These are phyloP conservation scores for Cladorhizidae sp. DNA, from an alignment of 37 sponge, comb jelly and placozoan species.

Conservation along the genomic window DNA sequence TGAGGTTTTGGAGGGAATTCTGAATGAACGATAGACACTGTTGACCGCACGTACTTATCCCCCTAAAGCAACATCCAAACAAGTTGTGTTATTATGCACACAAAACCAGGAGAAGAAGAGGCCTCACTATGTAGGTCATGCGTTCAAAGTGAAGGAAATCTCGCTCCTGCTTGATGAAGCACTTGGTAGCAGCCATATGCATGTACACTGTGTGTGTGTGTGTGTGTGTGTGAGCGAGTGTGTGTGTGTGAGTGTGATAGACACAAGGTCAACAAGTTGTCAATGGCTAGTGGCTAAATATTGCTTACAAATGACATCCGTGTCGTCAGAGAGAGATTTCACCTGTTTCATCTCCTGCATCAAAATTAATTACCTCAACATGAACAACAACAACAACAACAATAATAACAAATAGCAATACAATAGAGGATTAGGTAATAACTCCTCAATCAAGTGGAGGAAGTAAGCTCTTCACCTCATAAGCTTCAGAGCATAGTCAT, in stretches of 20 bases:
- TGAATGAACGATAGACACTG: slow-evolving; percentile 57
- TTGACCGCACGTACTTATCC: slow-evolving; percentile 49
- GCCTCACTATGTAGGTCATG: slow-evolving; percentile 29
- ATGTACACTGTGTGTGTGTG: slow-evolving; percentile 26
- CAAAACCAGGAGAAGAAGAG: background rate
- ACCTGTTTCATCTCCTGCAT: slow-evolving; percentile 10
- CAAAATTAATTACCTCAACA: background rate
- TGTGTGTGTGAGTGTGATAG: background rate
- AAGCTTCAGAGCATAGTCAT: too few species aligned
- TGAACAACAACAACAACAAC: too few species aligned
- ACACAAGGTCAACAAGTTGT: background rate
- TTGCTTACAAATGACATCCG: slow-evolving; percentile 26
- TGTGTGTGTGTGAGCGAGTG: too few species aligned
- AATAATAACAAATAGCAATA: too few species aligned
- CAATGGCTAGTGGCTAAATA: background rate
- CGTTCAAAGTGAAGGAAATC: slow-evolving; percentile 50
- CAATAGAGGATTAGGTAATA: too few species aligned
- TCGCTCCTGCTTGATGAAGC: slow-evolving; percentile 35
- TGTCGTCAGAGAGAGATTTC: background rate
- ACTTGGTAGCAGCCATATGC: slow-evolving; percentile 40
- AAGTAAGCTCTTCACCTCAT: too few species aligned
- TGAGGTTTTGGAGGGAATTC: slow-evolving; percentile 36
- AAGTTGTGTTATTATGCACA: background rate
- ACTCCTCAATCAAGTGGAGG: too few species aligned
- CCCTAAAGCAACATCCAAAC: slow-evolving; percentile 47